Base-by-base conservation (phyloP, 1,140 invertebrate species). In the Drosophila asahinai region DNA sequence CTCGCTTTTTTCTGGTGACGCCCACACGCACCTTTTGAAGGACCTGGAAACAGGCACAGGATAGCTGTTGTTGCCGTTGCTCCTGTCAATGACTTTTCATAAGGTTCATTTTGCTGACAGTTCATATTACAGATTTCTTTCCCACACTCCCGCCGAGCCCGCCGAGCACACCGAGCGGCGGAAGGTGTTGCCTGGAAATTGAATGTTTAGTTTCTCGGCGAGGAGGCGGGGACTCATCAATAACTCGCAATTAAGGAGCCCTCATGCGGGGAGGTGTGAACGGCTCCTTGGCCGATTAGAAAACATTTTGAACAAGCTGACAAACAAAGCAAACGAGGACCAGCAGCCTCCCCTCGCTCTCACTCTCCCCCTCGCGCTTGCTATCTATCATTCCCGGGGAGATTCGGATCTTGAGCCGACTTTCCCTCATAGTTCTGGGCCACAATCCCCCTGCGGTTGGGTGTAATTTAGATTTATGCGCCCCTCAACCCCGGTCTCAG, bases 401-500 rank as follows among this genome's bases (percentile, higher is more conserved):
- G 81, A 87, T 89, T 81, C 60, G 55, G 54, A 90, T 87, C 86
- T 83, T 78, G 48, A 70, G 59, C 59, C 62, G 73, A 36, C 40
- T 78, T 79, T 79, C 77, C 76, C 77, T 72, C 66, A 79, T 65
- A 65, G 73, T 62, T 33, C 45, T 19, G 43, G 33, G 61, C 40
- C 42, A 14, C 77, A 83, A 89, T 70, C 77, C 81, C 84, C 84
- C 43, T 81, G 81, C 65, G 84, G 62, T 62, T 68, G 71, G 48
- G 67, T 64, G 84, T 89, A 89, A 87, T 89, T 87, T 87, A 87
- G 84, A 87, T 87, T 87, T 87, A 87, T 87, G 48, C 64, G 54
- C 75, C 77, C 67, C 70, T 49, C 54, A 25, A n/a, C 33, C 51
- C 8, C 43, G 33, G 33, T 27, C 36, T 22, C 19, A 49, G 49